Percentiles rank a stretch among this genome's conserved stretches.
Evolutionary conservation across 2,888 invertebrate species (phyloP).

Genomic region (Eudasyphora cyanicolor): DNA sequence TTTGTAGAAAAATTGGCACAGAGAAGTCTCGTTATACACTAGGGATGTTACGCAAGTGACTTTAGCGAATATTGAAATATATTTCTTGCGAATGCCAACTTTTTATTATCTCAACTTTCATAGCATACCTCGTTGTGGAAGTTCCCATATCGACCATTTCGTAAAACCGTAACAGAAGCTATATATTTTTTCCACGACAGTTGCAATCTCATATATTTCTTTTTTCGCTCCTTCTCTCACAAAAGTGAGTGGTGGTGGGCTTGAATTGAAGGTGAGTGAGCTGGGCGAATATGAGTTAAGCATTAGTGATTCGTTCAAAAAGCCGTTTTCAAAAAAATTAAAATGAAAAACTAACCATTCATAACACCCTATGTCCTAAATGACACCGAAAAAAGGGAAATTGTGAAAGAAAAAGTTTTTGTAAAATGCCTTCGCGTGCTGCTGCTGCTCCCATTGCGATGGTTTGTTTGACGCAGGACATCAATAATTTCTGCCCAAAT

Average conservation of each 20-base stretch:
- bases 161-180: slow-evolving; percentile 51
- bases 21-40: no score
- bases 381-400: slow-evolving; percentile 4
- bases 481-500: slow-evolving; percentile 77
- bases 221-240: slow-evolving; percentile 8
- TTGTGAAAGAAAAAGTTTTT: background rate
- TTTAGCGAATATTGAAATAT: background rate
- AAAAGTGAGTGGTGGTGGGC: slow-evolving; percentile 26
- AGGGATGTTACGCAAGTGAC: no score
- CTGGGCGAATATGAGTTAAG: slow-evolving; percentile 36
- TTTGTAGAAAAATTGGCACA: no score
- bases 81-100: background rate
- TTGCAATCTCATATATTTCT: slow-evolving; percentile 55
- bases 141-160: slow-evolving; percentile 39
- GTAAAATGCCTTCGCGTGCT: slow-evolving; percentile 15
- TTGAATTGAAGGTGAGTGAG: background rate
- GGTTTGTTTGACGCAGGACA: slow-evolving; percentile 54
- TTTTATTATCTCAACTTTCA: slow-evolving; percentile 13
- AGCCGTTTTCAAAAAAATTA: no score
- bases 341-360: background rate
- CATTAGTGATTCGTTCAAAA: slow-evolving; percentile 32
- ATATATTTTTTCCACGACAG: slow-evolving; percentile 60
- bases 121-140: slow-evolving; percentile 13
- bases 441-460: background rate
- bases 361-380: background rate